Evolutionary conservation across 2,797 vertebrate genomes (phyloP).

Genomic region (Dermochelys coriacea): DNA sequence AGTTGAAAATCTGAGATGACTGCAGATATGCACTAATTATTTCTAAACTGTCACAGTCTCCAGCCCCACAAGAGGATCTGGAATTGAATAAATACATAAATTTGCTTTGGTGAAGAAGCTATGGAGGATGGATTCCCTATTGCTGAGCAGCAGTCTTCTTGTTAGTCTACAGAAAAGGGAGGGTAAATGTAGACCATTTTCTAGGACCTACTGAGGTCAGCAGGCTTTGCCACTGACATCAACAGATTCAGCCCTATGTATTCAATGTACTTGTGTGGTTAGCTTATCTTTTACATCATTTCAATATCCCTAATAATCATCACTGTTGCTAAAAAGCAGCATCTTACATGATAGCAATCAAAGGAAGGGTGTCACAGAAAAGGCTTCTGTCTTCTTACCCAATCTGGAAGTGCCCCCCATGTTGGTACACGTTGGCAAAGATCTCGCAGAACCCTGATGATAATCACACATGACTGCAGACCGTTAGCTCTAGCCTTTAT

Average conservation of each 20-base stretch:
- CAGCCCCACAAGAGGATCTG: background rate
- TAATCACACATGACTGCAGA: constrained; percentile 89
- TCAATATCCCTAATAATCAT: background rate
- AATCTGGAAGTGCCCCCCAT: constrained; percentile 87
- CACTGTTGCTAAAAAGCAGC: background rate
- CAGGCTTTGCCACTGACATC: background rate
- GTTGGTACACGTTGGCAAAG: constrained; percentile 87
- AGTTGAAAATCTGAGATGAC: too few species aligned
- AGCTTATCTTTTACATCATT: background rate
- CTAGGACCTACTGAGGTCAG: background rate
- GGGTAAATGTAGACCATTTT: background rate
- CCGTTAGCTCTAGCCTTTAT: constrained; percentile 88
- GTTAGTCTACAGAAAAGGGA: background rate
- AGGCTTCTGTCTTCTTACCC: constrained; percentile 78
- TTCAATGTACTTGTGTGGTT: background rate
- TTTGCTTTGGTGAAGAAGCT: background rate
- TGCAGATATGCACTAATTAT: background rate
- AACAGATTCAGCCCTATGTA: background rate
- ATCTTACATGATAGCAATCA: background rate
- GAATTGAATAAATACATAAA: background rate
- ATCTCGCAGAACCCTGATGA: constrained; percentile 88
- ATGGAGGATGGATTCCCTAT: background rate
- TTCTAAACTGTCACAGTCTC: background rate
- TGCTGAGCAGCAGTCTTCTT: background rate
- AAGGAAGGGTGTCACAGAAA: background rate